A percentile compares a stretch with the other conserved stretches of the same genome.
Evolutionary conservation across 2,797 vertebrate genomes (phyloP).

Genomic region (Platyrinchus mystaceus): DNA sequence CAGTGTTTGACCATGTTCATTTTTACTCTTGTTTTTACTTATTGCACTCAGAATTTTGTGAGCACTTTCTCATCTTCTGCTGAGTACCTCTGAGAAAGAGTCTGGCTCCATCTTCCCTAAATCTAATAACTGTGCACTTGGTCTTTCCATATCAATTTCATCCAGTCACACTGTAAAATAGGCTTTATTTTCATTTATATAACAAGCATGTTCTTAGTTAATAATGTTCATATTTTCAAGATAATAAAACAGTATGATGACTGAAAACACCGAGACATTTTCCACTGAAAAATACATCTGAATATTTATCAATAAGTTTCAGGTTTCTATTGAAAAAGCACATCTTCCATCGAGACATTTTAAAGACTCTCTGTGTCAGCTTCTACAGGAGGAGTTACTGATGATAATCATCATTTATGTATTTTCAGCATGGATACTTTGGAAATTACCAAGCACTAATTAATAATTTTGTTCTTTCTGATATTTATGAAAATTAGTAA

Average conservation of each 20-base stretch:
- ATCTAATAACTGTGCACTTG: background rate
- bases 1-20: background rate
- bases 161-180: background rate
- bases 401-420: background rate
- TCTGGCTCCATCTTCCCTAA: background rate
- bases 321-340: background rate
- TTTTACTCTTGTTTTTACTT: background rate
- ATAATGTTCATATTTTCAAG: background rate
- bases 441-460: background rate
- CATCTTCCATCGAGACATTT: background rate
- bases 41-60: background rate
- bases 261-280: background rate
- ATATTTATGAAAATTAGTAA: slow-evolving; percentile 28
- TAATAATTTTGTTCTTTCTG: slow-evolving; percentile 4
- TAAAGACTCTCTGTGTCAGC: background rate
- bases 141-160: background rate
- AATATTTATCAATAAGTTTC: background rate
- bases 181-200: background rate
- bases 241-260: background rate
- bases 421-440: background rate
- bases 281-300: background rate
- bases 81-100: background rate
- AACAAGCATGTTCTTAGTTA: background rate
- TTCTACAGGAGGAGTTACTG: background rate
- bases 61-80: background rate